phyloP scores from a whole-genome alignment of 1,140 invertebrate genomes.

The Eupeodes corollae region DNA sequence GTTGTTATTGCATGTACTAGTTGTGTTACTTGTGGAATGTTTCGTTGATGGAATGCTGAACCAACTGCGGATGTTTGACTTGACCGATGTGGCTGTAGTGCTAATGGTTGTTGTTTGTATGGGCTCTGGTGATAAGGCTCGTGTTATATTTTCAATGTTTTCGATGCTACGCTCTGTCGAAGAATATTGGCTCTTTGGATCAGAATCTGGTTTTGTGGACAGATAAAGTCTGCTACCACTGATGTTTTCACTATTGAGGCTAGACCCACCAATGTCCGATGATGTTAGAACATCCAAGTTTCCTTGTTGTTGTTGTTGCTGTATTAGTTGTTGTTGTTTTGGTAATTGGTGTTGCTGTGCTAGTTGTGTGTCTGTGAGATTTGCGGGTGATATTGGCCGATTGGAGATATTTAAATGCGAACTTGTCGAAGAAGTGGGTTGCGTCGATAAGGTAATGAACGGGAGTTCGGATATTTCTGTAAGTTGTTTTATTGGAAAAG shows the following conservation, averaged over 20 bases:
- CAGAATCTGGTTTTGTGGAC: background rate
- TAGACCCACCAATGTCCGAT: no score
- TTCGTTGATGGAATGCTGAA: conserved; percentile 9
- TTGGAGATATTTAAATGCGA: conserved; percentile 2
- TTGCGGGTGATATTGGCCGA: conserved; percentile 27
- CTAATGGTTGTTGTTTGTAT: conserved; percentile 4
- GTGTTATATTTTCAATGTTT: background rate
- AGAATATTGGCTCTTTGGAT: no score
- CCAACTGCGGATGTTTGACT: conserved; percentile 13
- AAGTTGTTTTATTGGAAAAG: background rate
- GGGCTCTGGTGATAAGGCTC: background rate
- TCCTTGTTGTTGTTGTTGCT: conserved; percentile 11
- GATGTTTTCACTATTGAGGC: background rate
- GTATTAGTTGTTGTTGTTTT: conserved; percentile 7
- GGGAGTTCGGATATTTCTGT: conserved; percentile 32
- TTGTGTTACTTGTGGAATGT: conserved; percentile 1
- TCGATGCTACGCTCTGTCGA: background rate
- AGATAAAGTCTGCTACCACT: conserved; percentile 10
- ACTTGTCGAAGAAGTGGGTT: conserved; percentile 13
- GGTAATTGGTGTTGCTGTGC: background rate
- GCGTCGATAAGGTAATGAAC: conserved; percentile 20
- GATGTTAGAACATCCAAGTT: no score
- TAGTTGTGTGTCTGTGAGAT: conserved; percentile 10
- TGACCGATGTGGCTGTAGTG: conserved; percentile 6
- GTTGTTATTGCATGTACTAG: conserved; percentile 6